These are phyloP conservation scores for Monochamus alternatus DNA, from an alignment of 2,888 invertebrate genomes.

Conservation along the genomic window DNA sequence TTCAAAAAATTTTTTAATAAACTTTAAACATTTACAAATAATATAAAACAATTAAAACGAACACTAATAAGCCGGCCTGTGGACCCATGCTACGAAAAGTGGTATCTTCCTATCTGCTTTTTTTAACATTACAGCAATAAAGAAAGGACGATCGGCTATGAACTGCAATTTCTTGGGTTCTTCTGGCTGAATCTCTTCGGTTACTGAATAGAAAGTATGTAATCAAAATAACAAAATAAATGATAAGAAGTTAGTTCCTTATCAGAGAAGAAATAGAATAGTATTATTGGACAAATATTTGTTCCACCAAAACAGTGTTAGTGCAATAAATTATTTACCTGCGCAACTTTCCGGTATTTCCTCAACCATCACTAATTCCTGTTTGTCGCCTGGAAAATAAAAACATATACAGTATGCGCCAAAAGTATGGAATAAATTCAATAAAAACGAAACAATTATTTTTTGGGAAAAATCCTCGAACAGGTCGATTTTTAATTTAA, in stretches of 20 bases:
- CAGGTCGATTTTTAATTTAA: too few relatives aligned
- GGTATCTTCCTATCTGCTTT: background rate
- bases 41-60: background rate
- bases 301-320: too few relatives aligned
- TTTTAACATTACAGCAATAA: slow-evolving; percentile 23
- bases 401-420: too few relatives aligned
- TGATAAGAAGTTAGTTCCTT: background rate
- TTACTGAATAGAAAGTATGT: background rate
- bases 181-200: background rate
- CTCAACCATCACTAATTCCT: too few relatives aligned
- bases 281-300: background rate
- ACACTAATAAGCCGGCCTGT: slow-evolving; percentile 6
- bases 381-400: too few relatives aligned
- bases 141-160: slow-evolving; percentile 36
- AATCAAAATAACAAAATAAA: background rate
- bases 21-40: too few relatives aligned
- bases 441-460: too few relatives aligned
- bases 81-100: slow-evolving; percentile 33
- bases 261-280: background rate
- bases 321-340: too few relatives aligned
- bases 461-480: too few relatives aligned
- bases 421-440: too few relatives aligned
- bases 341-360: too few relatives aligned
- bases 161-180: slow-evolving; percentile 12
- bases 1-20: too few relatives aligned